Base-by-base conservation (phyloP, 2,797 vertebrate genomes). In the Ctenopoma multispine region DNA sequence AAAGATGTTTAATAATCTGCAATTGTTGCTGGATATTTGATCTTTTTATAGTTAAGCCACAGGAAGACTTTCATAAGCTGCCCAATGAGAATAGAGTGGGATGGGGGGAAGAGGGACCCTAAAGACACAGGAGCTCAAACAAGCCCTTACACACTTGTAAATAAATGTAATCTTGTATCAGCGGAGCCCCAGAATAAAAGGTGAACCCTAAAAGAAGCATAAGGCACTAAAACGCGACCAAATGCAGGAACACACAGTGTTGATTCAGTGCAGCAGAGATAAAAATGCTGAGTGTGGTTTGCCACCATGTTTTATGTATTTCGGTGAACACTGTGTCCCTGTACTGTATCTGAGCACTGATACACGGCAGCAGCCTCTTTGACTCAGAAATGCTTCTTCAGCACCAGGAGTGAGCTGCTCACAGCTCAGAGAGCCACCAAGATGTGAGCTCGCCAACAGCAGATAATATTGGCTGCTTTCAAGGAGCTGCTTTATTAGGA, bases 381-480 rank as follows among this genome's bases (percentile, higher is more conserved):
- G 24, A 49, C 29, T 74, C 58, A 57, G 21, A 75, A 66, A 70
- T 46, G 40, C 43, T 15, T 72, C 77, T 77, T 38, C 62, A 60
- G 63, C 62, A 43, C 51, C 63, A 63, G 44, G 9, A 59, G 17
- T 14, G 67, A 63, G 59, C 41, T 43, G 58, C 60, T 73, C 36
- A 15, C 61, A 55, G 58, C 55, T 63, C 4, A 49, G 40, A 69
- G 49, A 63, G 57, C 21, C 58, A 21, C 34, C 50, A 44, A 57
- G 47, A 62, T 48, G 1, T 80, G 59, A 13, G 60, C 55, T 41
- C 46, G 12, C 31, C 2, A 5, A 50, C 46, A 63, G 70, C 50
- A 56, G 69, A 86, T 72, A 72, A 75, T 63, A 40, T 47, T 4
- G 48, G 23, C 51, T 72, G 63, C 72, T 88, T 80, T 80, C 66